A percentile compares a stretch with the other conserved stretches of the same genome.
These are phyloP conservation scores for Tragulus kanchil DNA, from an alignment of 2,113 vertebrate genomes.

Conservation along the genomic window DNA sequence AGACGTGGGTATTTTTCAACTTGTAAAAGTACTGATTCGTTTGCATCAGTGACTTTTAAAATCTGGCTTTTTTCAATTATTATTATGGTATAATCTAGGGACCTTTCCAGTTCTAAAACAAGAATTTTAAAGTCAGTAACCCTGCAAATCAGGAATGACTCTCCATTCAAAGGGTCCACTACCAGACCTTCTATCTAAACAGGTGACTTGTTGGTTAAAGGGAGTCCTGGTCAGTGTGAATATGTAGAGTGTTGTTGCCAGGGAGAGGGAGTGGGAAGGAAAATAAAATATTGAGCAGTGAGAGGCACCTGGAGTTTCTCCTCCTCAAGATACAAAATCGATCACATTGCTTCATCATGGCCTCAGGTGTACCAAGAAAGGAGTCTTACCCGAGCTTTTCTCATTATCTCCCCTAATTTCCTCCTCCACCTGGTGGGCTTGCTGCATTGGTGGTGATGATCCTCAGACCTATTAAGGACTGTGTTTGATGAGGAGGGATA, in stretches of 20 bases:
- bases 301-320: neutral
- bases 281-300: neutral
- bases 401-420: neutral
- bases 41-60: neutral
- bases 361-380: neutral
- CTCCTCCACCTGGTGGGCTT: neutral
- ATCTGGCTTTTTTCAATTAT: neutral
- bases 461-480: neutral
- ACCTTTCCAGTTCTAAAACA: neutral
- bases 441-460: no score
- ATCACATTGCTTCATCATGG: neutral
- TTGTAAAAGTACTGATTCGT: neutral
- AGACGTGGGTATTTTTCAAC: neutral
- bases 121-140: neutral
- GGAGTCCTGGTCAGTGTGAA: neutral
- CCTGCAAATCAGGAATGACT: neutral
- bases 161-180: neutral
- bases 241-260: neutral
- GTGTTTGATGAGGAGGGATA: neutral
- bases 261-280: no score
- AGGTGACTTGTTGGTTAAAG: neutral
- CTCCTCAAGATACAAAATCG: neutral
- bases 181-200: neutral
- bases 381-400: neutral
- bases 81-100: neutral